Base-by-base conservation (phyloP, 2,113 vertebrate species). In the Anarrhichthys ocellatus region DNA sequence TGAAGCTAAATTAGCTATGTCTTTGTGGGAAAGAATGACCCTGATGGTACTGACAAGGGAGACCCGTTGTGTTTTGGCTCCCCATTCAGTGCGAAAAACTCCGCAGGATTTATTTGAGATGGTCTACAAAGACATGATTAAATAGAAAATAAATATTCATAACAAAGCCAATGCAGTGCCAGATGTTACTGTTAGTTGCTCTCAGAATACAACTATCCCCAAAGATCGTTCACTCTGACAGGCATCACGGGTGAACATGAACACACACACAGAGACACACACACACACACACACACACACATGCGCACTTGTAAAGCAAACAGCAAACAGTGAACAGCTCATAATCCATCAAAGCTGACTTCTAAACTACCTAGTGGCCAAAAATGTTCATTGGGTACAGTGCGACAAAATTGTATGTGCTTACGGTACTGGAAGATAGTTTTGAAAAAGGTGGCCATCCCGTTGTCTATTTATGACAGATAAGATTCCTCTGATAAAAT, bases 1-100 rank as follows among this genome's bases (percentile, higher is more conserved):
- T 86, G 61, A 85, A 76, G 84, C 68, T 89, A 89, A 94, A 93
- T 95, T 94, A 93, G 90, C 84, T 52, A 76, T 77, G 88, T 78
- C 83, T 93, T 94, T 92, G 90, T 93, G 89, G 83, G 83, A 91
- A 92, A 92, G 88, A 94, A 90, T 86, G 87, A 73, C 84, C 86
- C 90, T 91, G 83, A 90, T 89, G 85, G 85, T 87, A 83, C 67
- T 76, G 87, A 93, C 87, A 85, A 92, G 91, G 88, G 85, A 90
- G 73, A 81, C 82, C 87, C 48, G 70, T 87, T 89, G 89, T 87
- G 87, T 78, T 89, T 88, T 81, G 77, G 87, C 92, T 86, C 79
- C 72, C 80, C 52, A 78, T 90, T 91, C 85, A 81, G 82, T 78
- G 61, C 46, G 72, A 78, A 85, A 89, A 87, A 73, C 81, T 61